These are phyloP conservation scores for Geophilus truncorum DNA, from an alignment of 2,888 invertebrate genomes.

Conservation along the genomic window DNA sequence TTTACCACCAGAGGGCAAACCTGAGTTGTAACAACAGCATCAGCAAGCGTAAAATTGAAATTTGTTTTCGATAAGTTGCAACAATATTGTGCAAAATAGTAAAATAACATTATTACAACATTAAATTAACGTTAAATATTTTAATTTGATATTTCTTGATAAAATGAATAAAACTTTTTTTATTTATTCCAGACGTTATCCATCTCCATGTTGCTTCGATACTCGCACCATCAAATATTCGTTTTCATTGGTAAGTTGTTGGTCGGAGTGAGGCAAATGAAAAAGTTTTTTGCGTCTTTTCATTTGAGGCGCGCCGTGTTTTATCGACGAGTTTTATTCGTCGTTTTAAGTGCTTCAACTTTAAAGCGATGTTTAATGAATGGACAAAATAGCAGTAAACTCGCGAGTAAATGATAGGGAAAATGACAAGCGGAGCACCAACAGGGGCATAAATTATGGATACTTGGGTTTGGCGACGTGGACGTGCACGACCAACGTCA, in stretches of 20 bases:
- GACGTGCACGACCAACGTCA: not conserved
- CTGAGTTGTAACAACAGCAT: too few relatives aligned
- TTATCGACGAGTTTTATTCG: conserved; percentile 1
- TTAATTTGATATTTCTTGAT: too few relatives aligned
- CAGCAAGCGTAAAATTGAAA: too few relatives aligned
- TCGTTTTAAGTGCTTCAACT: not conserved
- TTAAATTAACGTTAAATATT: too few relatives aligned
- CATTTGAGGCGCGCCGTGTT: not conserved
- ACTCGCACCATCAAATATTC: conserved; percentile 99
- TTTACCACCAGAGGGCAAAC: too few relatives aligned
- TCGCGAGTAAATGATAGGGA: not conserved
- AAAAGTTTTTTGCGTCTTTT: too few relatives aligned
- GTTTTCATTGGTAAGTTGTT: conserved; percentile 90
- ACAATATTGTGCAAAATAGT: too few relatives aligned
- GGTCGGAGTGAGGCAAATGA: not conserved
- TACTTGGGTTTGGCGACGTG: not conserved
- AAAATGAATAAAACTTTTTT: conserved; percentile 34
- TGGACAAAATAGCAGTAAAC: conserved; percentile 7
- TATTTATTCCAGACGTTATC: conserved; percentile 86
- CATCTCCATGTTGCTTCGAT: conserved; percentile 93
- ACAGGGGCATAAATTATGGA: not conserved
- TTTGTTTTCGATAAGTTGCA: too few relatives aligned
- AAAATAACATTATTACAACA: too few relatives aligned
- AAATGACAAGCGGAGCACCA: not conserved
- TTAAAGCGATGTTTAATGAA: conserved; percentile 18